These are phyloP conservation scores for Drosophila nannoptera DNA, from an alignment of 1,140 invertebrate genomes.

Conservation along the genomic window DNA sequence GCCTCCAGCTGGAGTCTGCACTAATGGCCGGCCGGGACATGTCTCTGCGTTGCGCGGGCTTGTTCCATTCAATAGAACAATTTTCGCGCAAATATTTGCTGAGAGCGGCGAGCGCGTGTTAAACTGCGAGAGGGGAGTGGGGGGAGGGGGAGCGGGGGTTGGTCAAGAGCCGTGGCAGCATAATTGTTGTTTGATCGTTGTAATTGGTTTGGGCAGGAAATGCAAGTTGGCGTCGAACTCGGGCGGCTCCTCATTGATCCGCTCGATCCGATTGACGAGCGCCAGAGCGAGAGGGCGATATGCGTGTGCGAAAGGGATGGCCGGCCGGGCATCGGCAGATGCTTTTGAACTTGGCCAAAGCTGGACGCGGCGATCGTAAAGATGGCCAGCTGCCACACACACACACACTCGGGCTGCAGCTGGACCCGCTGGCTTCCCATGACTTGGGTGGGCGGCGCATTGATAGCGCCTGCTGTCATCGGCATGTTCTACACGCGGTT, in stretches of 20 bases:
- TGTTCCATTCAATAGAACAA: conserved; percentile 76
- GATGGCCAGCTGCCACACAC: conserved; percentile 39
- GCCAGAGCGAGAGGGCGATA: conserved; percentile 24
- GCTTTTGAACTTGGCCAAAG: conserved; percentile 39
- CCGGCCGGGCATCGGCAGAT: conserved; percentile 17
- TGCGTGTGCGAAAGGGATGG: conserved; percentile 1
- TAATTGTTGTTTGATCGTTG: conserved; percentile 78
- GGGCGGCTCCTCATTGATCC: conserved; percentile 71
- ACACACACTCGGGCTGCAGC: too few relatives aligned
- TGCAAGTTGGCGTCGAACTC: conserved; percentile 37
- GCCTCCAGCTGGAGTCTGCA: conserved; percentile 10
- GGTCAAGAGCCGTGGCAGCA: conserved; percentile 51
- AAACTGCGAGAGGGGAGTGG: conserved; percentile 32
- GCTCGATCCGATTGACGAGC: conserved; percentile 69
- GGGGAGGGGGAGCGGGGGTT: conserved; percentile 1
- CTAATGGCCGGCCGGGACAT: conserved; percentile 44
- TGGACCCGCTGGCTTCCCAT: conserved; percentile 4
- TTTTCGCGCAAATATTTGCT: conserved; percentile 75
- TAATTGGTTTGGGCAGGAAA: conserved; percentile 77
- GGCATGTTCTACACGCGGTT: conserved; percentile 61
- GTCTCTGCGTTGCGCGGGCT: conserved; percentile 33
- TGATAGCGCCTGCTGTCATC: conserved; percentile 59
- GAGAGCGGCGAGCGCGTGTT: conserved; percentile 63
- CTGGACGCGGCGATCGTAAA: conserved; percentile 59
- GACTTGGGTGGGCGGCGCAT: conserved; percentile 47